Base-by-base conservation (phyloP, 1,140 invertebrate genomes). In the Formica selysi region DNA sequence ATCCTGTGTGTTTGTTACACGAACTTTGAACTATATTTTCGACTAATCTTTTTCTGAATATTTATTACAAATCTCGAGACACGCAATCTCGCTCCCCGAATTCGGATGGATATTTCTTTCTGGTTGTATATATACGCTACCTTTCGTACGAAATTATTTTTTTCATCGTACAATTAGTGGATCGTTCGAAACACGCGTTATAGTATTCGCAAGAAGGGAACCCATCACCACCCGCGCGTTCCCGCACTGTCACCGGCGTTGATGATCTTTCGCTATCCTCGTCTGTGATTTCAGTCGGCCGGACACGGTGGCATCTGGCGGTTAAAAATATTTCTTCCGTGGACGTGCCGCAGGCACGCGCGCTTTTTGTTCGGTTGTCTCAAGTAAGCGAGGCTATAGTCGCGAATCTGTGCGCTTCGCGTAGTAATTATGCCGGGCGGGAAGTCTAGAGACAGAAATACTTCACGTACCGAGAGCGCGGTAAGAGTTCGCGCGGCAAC, bases 291-390 rank as follows among this genome's bases (percentile, higher is more conserved):
- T 87, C 80, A 85, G 87, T 80, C 86, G 74, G 57, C 80, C 86
- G 74, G 68, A 83, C 79, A 87, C 80, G 80, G 57, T 87, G 73
- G 88, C 88, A 86, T 90, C 88, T 87, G 86, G 81, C 76, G 88
- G 86, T 90, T 90, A 90, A 90, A 90, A 90, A 90, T 90, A 90
- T 90, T 87, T 87, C 85, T 90, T 87, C 61, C 70, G 62, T 68
- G 71, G 78, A 80, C 76, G 54, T 51, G 78, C 65, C 67, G 70
- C 78, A 80, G 78, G 48, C 64, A 38, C 79, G 79, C 79, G 79
- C 68, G 79, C 79, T 89, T 87, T 87, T 78, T 71, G 85, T 87
- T 87, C 80, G 68, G 76, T 61, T 76, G 76, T 29, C 76, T 76
- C 68, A 19, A 19, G 26, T 57, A 83, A 26, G 32, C 38, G 57